Percentiles rank a stretch among this genome's conserved stretches.
Conservation (phyloP, 2,113 vertebrate genomes). For the Gymnorhina tibicen region DNA sequence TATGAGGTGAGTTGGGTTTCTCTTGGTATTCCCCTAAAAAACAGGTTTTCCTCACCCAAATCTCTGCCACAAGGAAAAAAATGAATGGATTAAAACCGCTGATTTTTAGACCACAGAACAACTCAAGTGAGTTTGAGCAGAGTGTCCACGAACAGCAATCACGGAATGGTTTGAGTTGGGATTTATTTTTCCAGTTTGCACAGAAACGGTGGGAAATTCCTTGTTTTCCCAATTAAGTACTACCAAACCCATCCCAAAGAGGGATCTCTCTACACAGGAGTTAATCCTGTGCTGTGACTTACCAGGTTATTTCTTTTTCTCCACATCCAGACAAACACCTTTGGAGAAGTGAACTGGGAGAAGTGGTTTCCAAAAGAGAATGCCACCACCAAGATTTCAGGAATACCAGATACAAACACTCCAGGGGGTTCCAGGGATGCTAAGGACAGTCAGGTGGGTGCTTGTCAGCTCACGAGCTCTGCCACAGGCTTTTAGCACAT, state of each 20-base stretch:
- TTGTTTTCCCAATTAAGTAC: neutral
- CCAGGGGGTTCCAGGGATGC: neutral
- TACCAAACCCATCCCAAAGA: neutral
- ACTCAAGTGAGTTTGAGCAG: no score
- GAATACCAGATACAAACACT: neutral
- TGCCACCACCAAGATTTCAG: accelerated
- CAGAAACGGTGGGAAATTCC: neutral
- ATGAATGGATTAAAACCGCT: accelerated
- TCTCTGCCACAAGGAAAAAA: neutral
- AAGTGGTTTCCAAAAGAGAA: no score
- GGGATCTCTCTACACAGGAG: neutral
- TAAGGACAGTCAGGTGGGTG: accelerated
- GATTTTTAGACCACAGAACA: neutral
- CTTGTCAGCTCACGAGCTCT: accelerated
- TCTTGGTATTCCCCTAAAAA: accelerated
- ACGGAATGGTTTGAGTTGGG: neutral
- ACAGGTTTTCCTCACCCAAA: neutral
- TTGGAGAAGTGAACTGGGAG: accelerated
- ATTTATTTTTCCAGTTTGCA: neutral
- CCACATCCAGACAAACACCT: neutral
- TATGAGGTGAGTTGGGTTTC: neutral
- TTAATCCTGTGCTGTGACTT: accelerated
- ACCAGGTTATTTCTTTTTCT: neutral
- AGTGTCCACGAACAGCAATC: accelerated
- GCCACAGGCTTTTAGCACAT: neutral